Evolutionary conservation across 2,113 vertebrate genomes (phyloP).

Genomic region (Dissostichus mawsoni): DNA sequence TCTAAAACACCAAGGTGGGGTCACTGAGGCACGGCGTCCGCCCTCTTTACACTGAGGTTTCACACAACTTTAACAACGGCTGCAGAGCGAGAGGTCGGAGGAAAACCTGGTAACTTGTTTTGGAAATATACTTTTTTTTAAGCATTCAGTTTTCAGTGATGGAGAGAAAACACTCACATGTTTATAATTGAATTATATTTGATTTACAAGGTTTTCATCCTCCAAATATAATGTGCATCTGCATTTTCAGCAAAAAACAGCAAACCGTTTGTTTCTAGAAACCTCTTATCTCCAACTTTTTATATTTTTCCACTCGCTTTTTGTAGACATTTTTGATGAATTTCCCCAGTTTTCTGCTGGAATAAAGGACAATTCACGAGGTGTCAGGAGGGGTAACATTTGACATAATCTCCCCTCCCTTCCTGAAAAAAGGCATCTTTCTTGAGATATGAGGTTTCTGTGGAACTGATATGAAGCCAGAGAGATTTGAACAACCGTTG

Average conservation of each 20-base stretch:
- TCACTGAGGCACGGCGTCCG: constrained; percentile 72
- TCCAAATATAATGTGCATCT: background rate
- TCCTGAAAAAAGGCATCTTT: constrained; percentile 54
- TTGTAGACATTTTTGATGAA: background rate
- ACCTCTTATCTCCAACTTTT: constrained; percentile 31
- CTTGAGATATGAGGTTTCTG: constrained; percentile 51
- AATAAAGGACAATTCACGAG: background rate
- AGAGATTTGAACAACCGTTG: constrained; percentile 9
- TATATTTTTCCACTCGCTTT: background rate
- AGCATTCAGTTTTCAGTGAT: background rate
- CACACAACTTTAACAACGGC: constrained; percentile 21
- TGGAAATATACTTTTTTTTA: background rate
- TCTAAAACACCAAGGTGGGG: constrained; percentile 68
- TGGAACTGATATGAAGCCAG: constrained; percentile 51
- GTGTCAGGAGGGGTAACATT: background rate
- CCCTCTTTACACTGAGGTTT: constrained; percentile 72
- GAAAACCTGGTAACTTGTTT: constrained; percentile 35
- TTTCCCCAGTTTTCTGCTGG: too few relatives aligned
- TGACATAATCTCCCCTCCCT: background rate
- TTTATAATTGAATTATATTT: background rate
- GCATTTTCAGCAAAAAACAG: constrained; percentile 33
- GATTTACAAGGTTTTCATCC: constrained; percentile 37
- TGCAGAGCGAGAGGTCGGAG: constrained; percentile 14
- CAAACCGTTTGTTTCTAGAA: constrained; percentile 26
- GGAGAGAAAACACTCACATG: background rate